These are phyloP conservation scores for Limnephilus auricula DNA, from an alignment of 2,888 invertebrate genomes.

Conservation along the genomic window DNA sequence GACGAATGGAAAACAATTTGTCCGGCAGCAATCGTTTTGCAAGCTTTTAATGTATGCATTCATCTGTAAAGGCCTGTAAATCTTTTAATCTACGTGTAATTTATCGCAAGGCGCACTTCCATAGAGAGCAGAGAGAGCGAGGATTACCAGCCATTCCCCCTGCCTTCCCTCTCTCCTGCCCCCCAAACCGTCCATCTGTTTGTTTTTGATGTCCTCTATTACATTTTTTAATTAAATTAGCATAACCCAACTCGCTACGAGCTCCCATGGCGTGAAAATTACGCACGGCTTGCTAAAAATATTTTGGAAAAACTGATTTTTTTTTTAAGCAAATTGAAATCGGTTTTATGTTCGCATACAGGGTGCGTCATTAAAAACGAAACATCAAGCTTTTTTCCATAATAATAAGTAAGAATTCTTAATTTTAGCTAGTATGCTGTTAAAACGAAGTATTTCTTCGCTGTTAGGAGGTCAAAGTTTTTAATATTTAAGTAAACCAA, in stretches of 20 bases:
- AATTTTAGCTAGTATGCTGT: too few species aligned
- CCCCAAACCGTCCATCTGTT: slow-evolving; percentile 5
- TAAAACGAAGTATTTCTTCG: too few species aligned
- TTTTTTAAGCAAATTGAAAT: neutral
- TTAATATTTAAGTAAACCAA: too few species aligned
- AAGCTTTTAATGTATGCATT: slow-evolving; percentile 34
- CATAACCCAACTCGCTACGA: neutral
- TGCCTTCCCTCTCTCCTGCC: neutral
- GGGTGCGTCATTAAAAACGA: neutral
- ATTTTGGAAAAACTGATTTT: neutral
- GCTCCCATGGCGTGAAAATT: neutral
- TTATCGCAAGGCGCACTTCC: slow-evolving; percentile 39
- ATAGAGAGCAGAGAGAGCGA: neutral
- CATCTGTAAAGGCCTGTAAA: slow-evolving; percentile 24
- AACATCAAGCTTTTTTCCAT: neutral
- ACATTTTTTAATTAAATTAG: slow-evolving; percentile 46
- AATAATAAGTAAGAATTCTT: neutral
- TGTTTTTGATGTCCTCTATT: slow-evolving; percentile 46
- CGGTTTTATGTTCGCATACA: neutral
- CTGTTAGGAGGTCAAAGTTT: too few species aligned
- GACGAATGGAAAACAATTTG: slow-evolving; percentile 36
- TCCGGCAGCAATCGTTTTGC: neutral
- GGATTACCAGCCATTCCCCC: neutral
- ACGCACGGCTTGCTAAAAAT: neutral
- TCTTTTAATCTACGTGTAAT: slow-evolving; percentile 48